These are phyloP conservation scores for Barypeithes pellucidus DNA, from an alignment of 2,888 invertebrate genomes.

Conservation along the genomic window DNA sequence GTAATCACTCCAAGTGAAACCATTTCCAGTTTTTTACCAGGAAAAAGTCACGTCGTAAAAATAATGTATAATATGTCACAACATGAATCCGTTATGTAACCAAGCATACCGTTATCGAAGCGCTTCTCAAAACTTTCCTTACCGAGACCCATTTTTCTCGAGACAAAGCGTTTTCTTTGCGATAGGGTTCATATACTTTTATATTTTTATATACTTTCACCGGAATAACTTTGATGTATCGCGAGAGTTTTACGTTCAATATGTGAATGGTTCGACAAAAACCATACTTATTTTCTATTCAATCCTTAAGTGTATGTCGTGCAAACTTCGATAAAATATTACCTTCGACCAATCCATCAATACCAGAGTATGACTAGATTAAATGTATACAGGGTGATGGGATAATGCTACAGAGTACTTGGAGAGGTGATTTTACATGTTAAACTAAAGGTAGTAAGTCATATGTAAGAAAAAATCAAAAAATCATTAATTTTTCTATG, in stretches of 20 bases:
- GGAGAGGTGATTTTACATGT: too few species aligned
- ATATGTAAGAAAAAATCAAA: too few species aligned
- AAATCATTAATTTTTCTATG: too few species aligned
- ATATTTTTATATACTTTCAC: conserved; percentile 12
- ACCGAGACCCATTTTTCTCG: conserved; percentile 4
- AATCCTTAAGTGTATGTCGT: conserved; percentile 38
- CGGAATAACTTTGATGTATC: conserved; percentile 31
- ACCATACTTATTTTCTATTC: conserved; percentile 31
- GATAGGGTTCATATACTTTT: conserved; percentile 13
- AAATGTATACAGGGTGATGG: too few species aligned
- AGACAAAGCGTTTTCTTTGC: conserved; percentile 6
- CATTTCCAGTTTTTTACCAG: too few species aligned
- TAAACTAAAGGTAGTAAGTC: too few species aligned
- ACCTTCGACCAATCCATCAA: conserved; percentile 33
- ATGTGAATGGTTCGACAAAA: conserved; percentile 31
- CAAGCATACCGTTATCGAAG: not conserved
- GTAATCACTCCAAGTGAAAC: too few species aligned
- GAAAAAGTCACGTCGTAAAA: too few species aligned
- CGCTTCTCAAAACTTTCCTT: not conserved
- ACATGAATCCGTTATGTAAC: not conserved
- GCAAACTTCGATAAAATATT: conserved; percentile 33
- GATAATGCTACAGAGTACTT: too few species aligned
- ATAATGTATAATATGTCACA: not conserved
- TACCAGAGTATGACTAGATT: not conserved
- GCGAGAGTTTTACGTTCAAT: conserved; percentile 34